A percentile compares a stretch with the other conserved stretches of the same genome.
Evolutionary conservation across 2,797 vertebrate species (phyloP).

Genomic region (Kryptolebias ocellatus): DNA sequence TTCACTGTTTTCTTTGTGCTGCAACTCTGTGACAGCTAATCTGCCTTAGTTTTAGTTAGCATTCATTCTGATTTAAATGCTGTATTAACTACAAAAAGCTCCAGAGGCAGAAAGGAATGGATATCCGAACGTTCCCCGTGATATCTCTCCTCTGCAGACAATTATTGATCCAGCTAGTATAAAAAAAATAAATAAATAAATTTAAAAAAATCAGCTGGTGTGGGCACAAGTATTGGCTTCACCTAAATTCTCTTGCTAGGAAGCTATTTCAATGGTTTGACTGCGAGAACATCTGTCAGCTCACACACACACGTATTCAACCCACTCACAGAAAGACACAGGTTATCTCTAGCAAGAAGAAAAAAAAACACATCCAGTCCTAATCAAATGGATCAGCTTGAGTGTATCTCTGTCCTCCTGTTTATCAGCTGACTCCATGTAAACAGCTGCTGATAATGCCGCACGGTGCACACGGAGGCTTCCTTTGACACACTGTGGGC

Average conservation of each 20-base stretch:
- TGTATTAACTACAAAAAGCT: slow-evolving; percentile 21
- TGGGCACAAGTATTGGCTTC: slow-evolving; percentile 48
- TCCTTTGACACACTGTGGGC: slow-evolving; percentile 53
- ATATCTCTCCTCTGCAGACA: slow-evolving; percentile 43
- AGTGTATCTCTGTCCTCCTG: slow-evolving; percentile 68
- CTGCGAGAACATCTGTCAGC: slow-evolving; percentile 51
- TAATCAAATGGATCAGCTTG: slow-evolving; percentile 76
- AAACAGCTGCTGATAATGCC: slow-evolving; percentile 68
- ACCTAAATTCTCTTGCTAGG: slow-evolving; percentile 63
- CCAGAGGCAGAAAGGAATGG: slow-evolving; percentile 17
- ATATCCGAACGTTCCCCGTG: slow-evolving; percentile 7
- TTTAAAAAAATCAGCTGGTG: slow-evolving; percentile 37
- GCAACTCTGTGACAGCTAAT: background rate
- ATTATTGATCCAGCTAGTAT: slow-evolving; percentile 57
- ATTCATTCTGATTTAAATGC: slow-evolving; percentile 27
- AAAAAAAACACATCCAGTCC: slow-evolving; percentile 62
- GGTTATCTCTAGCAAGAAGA: slow-evolving; percentile 30
- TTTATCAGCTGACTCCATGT: slow-evolving; percentile 68
- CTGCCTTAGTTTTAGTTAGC: background rate
- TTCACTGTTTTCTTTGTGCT: background rate
- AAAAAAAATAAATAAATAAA: slow-evolving; percentile 7
- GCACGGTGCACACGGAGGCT: slow-evolving; percentile 57
- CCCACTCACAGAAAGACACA: slow-evolving; percentile 6
- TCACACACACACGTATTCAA: slow-evolving; percentile 12
- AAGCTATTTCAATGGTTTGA: slow-evolving; percentile 61